Percentiles rank a stretch among this genome's conserved stretches.
These are phyloP conservation scores for Temnothorax ravouxi DNA, from an alignment of 2,888 invertebrate genomes.

Conservation along the genomic window DNA sequence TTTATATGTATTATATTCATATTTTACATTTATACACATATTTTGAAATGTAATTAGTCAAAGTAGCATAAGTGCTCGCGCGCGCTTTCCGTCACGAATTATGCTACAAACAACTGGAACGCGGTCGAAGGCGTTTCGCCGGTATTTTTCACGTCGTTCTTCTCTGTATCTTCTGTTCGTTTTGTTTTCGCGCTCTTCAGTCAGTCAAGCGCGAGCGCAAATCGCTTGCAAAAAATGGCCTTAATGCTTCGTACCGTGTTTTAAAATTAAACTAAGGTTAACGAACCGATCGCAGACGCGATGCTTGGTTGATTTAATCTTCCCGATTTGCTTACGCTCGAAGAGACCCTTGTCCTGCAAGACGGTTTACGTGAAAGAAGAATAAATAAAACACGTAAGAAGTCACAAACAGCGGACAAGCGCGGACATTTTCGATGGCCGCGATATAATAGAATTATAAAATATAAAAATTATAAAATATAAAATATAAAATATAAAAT, in stretches of 20 bases:
- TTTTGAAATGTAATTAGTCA: slow-evolving; percentile 15
- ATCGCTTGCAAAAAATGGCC: slow-evolving; percentile 68
- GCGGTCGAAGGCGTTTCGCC: slow-evolving; percentile 43
- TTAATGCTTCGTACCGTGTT: slow-evolving; percentile 58
- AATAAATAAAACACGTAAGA: slow-evolving; percentile 24
- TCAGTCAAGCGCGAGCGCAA: slow-evolving; percentile 54
- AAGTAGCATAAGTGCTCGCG: not conserved
- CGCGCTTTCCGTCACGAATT: not conserved
- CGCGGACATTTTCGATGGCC: not conserved
- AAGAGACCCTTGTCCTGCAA: slow-evolving; percentile 48
- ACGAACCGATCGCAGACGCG: slow-evolving; percentile 63
- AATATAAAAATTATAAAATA: too few relatives aligned
- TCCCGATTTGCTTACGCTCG: slow-evolving; percentile 57
- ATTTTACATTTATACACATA: not conserved
- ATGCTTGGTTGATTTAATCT: slow-evolving; percentile 57
- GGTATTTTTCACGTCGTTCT: slow-evolving; percentile 54
- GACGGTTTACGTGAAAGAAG: slow-evolving; percentile 27
- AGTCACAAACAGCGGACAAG: slow-evolving; percentile 13
- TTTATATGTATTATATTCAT: not conserved
- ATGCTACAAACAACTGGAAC: slow-evolving; percentile 37
- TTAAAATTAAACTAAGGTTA: slow-evolving; percentile 67
- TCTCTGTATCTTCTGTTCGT: slow-evolving; percentile 49
- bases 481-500: too few relatives aligned
- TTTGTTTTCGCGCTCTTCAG: slow-evolving; percentile 50
- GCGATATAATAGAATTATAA: too few relatives aligned